Base-by-base conservation (phyloP, 2,113 vertebrate species). In the Ondatra zibethicus region DNA sequence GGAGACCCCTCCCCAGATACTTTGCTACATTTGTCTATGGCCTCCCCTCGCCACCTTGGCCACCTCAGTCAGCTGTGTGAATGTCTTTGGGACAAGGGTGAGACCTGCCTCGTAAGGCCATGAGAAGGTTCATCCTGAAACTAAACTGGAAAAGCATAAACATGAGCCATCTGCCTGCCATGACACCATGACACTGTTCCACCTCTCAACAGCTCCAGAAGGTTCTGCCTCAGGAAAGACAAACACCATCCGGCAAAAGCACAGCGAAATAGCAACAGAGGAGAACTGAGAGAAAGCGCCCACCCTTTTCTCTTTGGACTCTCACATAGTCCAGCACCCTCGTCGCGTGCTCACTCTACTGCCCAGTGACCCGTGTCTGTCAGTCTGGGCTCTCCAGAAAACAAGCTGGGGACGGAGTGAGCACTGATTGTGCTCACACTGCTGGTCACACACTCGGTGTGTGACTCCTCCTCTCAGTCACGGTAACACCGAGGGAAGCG, bases 111-210 rank as follows among this genome's bases (percentile, higher is more conserved):
- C 31, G 3, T 14, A 16, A 85, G 55, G n/a, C 65, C 61, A 52
- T 55, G 63, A n/a, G 16, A 61, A 73, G 63, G 31, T 16, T 7
- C 47, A 13, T 31, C 52, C 5, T 39, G n/a, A 4, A 2, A 3
- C 42, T 47, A 63, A 70, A 50, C 47, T 47, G 45, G 50, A 78
- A 68, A 52, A 58, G 16, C 76, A n/a, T 21, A 33, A 70, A 70
- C 82, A 45, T 2, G 45, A 75, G 13, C n/a, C 52, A 33, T 12
- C 33, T 19, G 33, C 27, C 14, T 1, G 11, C 36, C 61, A 17
- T 65, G 2, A 14, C 13, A 0, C 25, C 75, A 5, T 16, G n/a
- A n/a, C 80, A 29, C 2, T 3, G 11, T 14, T 12, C 14, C 29
- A 17, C 45, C 12, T 39, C 77, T 89, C n/a, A 47, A 17, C 23